Evolutionary conservation across 2,113 vertebrate genomes (phyloP).

Genomic region (Sinocyclocheilus maitianheensis): DNA sequence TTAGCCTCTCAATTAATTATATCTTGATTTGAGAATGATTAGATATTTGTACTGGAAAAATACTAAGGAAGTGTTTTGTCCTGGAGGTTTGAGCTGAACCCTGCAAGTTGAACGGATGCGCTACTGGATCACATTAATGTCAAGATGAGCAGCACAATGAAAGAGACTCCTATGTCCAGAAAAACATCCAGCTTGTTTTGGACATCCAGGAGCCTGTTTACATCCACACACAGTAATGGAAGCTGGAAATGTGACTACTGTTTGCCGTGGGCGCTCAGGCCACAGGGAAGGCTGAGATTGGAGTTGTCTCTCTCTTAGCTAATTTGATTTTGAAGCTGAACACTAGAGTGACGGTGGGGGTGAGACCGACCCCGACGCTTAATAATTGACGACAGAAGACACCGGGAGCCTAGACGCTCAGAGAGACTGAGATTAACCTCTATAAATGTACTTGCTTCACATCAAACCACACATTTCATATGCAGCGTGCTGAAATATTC

Average conservation of each 20-base stretch:
- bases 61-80: background rate
- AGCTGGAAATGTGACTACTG: background rate
- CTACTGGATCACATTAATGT: background rate
- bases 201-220: background rate
- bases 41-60: no score
- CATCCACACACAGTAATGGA: background rate
- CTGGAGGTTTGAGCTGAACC: background rate
- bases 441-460: background rate
- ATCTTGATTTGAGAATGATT: no score
- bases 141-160: background rate
- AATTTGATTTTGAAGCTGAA: background rate
- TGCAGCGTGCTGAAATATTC: background rate
- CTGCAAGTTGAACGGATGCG: background rate
- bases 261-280: background rate
- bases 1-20: no score
- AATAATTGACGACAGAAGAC: constrained; percentile 10
- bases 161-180: background rate
- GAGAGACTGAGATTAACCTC: constrained; percentile 17
- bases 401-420: background rate
- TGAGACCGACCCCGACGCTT: background rate
- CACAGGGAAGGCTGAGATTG: background rate
- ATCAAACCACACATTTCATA: background rate
- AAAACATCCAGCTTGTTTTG: background rate
- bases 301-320: constrained; percentile 6
- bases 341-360: background rate